Evolutionary conservation across 2,113 vertebrate species (phyloP).

Genomic region (Callipepla squamata): DNA sequence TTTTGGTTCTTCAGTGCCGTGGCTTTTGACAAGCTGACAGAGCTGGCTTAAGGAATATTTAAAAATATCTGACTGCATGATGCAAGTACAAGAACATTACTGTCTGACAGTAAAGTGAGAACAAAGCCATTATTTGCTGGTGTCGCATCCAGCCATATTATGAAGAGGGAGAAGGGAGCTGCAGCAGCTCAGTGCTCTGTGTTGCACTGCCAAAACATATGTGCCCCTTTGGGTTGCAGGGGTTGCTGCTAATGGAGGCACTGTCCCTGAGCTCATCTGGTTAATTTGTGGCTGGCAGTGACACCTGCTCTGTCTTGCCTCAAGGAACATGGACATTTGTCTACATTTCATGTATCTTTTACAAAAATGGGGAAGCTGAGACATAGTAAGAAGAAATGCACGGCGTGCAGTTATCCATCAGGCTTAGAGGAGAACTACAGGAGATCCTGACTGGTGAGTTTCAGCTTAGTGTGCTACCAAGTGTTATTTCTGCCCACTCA

Average conservation of each 20-base stretch:
- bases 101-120: not conserved
- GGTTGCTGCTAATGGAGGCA: not conserved
- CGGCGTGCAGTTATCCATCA: not conserved
- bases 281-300: not conserved
- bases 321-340: not conserved
- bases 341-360: not conserved
- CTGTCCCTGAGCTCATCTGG: not conserved
- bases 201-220: not conserved
- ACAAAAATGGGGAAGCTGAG: not conserved
- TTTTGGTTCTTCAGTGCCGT: not conserved
- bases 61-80: not conserved
- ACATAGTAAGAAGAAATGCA: not conserved
- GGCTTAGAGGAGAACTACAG: not conserved
- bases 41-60: not conserved
- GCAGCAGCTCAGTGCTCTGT: not conserved
- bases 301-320: not conserved
- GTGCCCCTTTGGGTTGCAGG: rapidly evolving
- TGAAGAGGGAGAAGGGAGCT: not conserved
- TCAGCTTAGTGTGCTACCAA: not conserved
- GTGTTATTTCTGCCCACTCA: not conserved
- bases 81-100: not conserved
- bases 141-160: not conserved
- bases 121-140: not conserved
- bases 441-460: not conserved
- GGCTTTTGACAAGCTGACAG: not conserved